These are phyloP conservation scores for Burhinus oedicnemus DNA, from an alignment of 2,113 vertebrate species.

Conservation along the genomic window DNA sequence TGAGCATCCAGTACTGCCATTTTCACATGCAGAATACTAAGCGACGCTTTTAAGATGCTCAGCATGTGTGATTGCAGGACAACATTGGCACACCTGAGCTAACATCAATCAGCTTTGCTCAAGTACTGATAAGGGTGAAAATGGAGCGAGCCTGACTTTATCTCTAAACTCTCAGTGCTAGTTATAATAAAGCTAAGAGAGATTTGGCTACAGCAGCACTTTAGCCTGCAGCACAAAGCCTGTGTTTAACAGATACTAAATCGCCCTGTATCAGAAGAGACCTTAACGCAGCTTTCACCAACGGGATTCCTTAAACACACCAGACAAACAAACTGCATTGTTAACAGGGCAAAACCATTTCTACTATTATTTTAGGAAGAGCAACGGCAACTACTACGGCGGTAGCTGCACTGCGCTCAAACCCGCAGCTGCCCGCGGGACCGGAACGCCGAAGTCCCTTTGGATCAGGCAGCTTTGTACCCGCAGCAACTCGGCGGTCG, in stretches of 20 bases:
- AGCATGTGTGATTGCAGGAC: background rate
- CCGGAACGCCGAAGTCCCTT: rapidly evolving
- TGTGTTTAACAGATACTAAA: background rate
- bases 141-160: rapidly evolving
- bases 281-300: background rate
- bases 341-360: background rate
- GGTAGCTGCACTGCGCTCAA: background rate
- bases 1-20: background rate
- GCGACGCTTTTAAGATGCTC: background rate
- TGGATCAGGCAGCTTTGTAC: rapidly evolving
- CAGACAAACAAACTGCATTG: background rate
- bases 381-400: rapidly evolving
- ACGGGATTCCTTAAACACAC: no score
- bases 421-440: background rate
- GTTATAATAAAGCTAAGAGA: background rate
- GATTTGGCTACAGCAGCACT: background rate
- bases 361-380: background rate
- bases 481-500: background rate
- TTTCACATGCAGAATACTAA: rapidly evolving
- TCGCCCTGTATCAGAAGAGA: rapidly evolving
- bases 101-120: background rate
- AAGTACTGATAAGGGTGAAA: rapidly evolving
- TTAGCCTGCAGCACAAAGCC: no score
- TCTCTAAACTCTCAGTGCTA: background rate
- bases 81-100: background rate